Evolutionary conservation across 2,113 vertebrate species (phyloP).

Genomic region (Anoplopoma fimbria): DNA sequence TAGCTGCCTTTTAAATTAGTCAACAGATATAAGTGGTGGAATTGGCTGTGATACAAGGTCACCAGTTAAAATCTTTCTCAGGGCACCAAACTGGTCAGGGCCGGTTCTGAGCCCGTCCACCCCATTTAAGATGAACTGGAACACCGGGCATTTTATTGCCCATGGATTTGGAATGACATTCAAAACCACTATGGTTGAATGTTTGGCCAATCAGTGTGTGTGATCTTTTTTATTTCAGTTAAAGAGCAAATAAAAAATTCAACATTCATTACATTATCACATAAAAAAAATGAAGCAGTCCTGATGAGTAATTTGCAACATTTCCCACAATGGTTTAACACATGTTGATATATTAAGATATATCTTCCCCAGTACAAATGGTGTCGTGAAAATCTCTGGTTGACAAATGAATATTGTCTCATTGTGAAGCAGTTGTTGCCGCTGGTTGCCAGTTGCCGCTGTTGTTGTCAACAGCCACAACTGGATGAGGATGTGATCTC

Average conservation of each 20-base stretch:
- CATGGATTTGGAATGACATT: too few relatives aligned
- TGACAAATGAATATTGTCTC: neutral
- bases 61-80: neutral
- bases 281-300: neutral
- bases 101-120: neutral
- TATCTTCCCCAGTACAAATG: neutral
- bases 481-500: conserved; percentile 25
- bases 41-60: neutral
- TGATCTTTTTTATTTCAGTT: too few relatives aligned
- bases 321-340: neutral
- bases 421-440: neutral
- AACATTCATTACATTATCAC: too few relatives aligned
- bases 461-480: neutral
- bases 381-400: neutral
- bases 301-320: neutral
- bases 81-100: neutral
- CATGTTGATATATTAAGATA: neutral
- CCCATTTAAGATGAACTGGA: neutral
- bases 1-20: neutral
- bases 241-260: too few relatives aligned
- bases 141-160: too few relatives aligned
- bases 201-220: neutral
- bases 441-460: neutral
- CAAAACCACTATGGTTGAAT: neutral
- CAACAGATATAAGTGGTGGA: neutral